These are phyloP conservation scores for Apistogramma diplotaenia DNA, from an alignment of 2,113 vertebrate genomes.

Conservation along the genomic window DNA sequence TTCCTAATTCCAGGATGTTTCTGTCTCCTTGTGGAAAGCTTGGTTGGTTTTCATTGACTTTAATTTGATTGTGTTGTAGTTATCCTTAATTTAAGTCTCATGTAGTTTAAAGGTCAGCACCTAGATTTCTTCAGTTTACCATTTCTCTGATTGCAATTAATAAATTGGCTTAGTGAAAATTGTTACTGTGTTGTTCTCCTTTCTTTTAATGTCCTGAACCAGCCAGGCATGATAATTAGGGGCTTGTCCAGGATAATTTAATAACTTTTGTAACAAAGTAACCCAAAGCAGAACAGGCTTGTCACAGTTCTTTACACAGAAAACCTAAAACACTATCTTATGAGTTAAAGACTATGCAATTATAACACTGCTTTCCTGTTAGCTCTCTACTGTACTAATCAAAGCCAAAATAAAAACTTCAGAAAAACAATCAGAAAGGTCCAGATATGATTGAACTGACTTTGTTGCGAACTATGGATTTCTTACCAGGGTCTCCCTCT, in stretches of 20 bases:
- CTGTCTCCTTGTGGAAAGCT: neutral
- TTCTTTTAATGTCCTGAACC: neutral
- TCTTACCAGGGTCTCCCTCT: constrained; percentile 85
- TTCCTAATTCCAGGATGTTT: neutral
- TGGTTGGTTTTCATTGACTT: neutral
- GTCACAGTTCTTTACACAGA: neutral
- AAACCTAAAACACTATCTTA: neutral
- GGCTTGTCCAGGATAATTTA: neutral
- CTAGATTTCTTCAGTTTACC: neutral
- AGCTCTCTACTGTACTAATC: neutral
- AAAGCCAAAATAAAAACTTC: neutral
- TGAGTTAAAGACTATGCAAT: neutral
- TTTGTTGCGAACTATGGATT: neutral
- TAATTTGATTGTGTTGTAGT: neutral
- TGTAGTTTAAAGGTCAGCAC: no score
- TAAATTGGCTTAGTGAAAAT: neutral
- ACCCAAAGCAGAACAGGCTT: neutral
- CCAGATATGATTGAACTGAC: neutral
- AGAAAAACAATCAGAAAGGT: neutral
- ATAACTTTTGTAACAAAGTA: neutral
- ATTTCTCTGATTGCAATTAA: neutral
- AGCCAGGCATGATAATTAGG: neutral
- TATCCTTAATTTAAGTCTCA: neutral
- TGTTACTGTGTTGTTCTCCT: neutral
- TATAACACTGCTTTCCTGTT: neutral